A percentile compares a stretch with the other conserved stretches of the same genome.
phyloP scores from a whole-genome alignment of 2,888 invertebrate genomes.

The Campaea margaritaria region DNA sequence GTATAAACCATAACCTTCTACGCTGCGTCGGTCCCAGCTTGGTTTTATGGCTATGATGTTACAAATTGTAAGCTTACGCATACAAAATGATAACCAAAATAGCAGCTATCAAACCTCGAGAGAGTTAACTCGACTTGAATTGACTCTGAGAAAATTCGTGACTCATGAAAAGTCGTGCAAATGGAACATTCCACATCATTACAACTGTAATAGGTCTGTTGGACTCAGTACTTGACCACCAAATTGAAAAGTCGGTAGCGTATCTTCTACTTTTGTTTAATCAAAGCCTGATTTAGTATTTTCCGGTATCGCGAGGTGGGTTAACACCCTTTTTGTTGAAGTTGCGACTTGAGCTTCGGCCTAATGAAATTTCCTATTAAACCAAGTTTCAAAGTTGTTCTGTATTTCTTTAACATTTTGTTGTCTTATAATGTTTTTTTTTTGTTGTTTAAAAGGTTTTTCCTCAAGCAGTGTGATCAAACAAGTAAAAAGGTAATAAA shows the following conservation, averaged over 20 bases:
- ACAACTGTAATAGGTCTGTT: not conserved
- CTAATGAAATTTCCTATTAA: conserved; percentile 5
- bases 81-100: too few relatives aligned
- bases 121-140: too few relatives aligned
- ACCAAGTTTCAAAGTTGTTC: not conserved
- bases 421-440: too few relatives aligned
- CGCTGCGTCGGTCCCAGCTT: too few relatives aligned
- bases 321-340: not conserved
- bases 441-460: too few relatives aligned
- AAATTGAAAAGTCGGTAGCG: not conserved
- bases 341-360: conserved; percentile 6
- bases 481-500: too few relatives aligned
- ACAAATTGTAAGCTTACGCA: too few relatives aligned
- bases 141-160: too few relatives aligned
- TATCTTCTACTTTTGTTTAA: not conserved
- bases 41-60: too few relatives aligned
- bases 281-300: not conserved
- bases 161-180: too few relatives aligned
- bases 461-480: not conserved
- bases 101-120: not conserved
- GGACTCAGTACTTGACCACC: not conserved
- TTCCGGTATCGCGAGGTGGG: conserved; percentile 1
- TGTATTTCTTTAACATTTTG: not conserved
- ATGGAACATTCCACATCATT: too few relatives aligned
- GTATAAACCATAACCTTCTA: too few relatives aligned